Evolutionary conservation across 2,797 vertebrate species (phyloP).

Genomic region (Myotis daubentonii): DNA sequence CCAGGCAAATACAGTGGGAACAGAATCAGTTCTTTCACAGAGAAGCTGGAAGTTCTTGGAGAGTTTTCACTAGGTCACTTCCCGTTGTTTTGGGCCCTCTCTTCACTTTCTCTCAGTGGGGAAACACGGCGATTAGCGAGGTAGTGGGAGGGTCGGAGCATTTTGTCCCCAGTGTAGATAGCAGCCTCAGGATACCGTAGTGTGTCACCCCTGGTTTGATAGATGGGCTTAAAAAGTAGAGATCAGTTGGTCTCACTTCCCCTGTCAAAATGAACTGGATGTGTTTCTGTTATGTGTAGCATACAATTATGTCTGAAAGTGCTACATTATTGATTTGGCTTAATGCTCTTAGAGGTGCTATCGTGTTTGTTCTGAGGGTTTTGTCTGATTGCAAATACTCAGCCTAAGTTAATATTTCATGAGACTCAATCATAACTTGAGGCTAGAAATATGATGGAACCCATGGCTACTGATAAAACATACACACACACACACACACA

Average conservation of each 20-base stretch:
- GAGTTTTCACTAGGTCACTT: neutral
- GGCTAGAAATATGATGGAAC: neutral
- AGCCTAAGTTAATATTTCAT: constrained; percentile 62
- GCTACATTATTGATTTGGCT: neutral
- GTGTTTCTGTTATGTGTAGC: neutral
- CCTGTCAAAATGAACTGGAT: neutral
- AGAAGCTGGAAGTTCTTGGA: neutral
- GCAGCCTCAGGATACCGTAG: neutral
- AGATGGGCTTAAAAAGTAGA: neutral
- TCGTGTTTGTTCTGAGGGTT: constrained; percentile 33
- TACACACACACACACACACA: too few species aligned
- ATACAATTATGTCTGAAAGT: neutral
- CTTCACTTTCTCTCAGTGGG: neutral
- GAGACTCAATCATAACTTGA: constrained; percentile 27
- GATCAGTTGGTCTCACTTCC: neutral
- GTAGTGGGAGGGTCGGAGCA: neutral
- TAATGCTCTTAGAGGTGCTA: neutral
- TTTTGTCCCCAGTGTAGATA: neutral
- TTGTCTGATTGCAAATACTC: constrained; percentile 16
- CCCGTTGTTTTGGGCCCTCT: neutral
- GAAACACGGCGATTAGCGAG: neutral
- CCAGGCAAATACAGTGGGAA: neutral
- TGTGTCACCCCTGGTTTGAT: neutral
- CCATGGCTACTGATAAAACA: neutral
- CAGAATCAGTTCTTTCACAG: neutral